These are phyloP conservation scores for Euphydryas editha DNA, from an alignment of 2,888 invertebrate species.

Conservation along the genomic window DNA sequence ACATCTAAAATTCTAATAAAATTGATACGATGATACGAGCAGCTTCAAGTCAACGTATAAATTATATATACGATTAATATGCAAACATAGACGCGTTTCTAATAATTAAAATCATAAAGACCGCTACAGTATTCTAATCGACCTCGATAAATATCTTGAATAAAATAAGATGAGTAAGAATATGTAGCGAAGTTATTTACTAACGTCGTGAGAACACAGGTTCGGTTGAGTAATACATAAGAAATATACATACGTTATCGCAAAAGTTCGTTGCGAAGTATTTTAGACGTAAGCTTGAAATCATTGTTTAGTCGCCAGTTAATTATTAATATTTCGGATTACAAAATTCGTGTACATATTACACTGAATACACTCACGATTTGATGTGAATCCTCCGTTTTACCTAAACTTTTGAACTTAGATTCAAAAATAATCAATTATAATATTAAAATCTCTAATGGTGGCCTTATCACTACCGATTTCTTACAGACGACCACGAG, in stretches of 20 bases:
- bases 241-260: conserved; percentile 32
- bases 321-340: background rate
- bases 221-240: conserved; percentile 38
- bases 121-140: conserved; percentile 17
- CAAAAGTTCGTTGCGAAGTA: conserved; percentile 21
- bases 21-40: too few relatives aligned
- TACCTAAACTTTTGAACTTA: too few relatives aligned
- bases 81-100: background rate
- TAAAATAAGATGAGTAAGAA: conserved; percentile 33
- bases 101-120: conserved; percentile 13
- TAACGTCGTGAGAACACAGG: conserved; percentile 40
- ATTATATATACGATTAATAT: background rate
- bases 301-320: background rate
- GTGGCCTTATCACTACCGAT: too few relatives aligned
- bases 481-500: too few relatives aligned
- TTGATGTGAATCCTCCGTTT: background rate
- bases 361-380: background rate
- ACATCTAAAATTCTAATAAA: too few relatives aligned
- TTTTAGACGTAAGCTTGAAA: conserved; percentile 2
- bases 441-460: too few relatives aligned
- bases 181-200: conserved; percentile 25
- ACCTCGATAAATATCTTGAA: conserved; percentile 28
- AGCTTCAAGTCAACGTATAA: background rate
- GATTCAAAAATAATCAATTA: too few relatives aligned
- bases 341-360: background rate